Percentiles rank a stretch among this genome's conserved stretches.
phyloP scores from a whole-genome alignment of 1,140 invertebrate species.

The Atta texana region DNA sequence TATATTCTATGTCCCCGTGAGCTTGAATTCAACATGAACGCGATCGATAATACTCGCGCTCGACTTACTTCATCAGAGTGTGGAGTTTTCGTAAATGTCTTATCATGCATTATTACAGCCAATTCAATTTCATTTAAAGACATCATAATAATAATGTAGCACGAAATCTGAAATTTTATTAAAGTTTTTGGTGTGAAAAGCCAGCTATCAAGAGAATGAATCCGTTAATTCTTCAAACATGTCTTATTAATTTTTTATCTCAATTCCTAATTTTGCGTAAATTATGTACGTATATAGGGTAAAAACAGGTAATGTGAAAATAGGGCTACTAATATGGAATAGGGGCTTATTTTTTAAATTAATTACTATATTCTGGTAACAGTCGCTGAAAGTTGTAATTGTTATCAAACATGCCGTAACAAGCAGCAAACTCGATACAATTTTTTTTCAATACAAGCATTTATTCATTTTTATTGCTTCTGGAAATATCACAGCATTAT shows the following conservation, averaged over 20 bases:
- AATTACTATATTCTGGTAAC: no score
- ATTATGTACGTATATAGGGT: not conserved
- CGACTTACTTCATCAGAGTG: not conserved
- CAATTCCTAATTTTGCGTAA: not conserved
- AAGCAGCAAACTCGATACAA: no score
- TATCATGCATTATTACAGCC: slow-evolving; percentile 13
- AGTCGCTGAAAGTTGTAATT: no score
- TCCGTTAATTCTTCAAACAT: not conserved
- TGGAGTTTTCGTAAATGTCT: slow-evolving; percentile 24
- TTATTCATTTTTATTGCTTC: no score
- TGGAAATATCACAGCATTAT: no score
- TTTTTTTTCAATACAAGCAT: no score
- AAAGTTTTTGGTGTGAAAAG: not conserved
- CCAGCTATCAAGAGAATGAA: not conserved
- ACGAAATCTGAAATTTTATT: not conserved
- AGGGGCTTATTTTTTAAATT: no score
- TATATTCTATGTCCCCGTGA: slow-evolving; percentile 4
- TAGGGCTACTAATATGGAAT: no score
- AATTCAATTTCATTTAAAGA: slow-evolving; percentile 8
- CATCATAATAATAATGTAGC: not conserved
- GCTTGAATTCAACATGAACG: slow-evolving; percentile 20
- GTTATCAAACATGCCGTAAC: no score
- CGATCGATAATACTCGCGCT: slow-evolving; percentile 38
- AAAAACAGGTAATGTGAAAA: no score
- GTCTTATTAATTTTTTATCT: not conserved